Evolutionary conservation across 2,113 vertebrate species (phyloP).

Genomic region (Nestor notabilis): DNA sequence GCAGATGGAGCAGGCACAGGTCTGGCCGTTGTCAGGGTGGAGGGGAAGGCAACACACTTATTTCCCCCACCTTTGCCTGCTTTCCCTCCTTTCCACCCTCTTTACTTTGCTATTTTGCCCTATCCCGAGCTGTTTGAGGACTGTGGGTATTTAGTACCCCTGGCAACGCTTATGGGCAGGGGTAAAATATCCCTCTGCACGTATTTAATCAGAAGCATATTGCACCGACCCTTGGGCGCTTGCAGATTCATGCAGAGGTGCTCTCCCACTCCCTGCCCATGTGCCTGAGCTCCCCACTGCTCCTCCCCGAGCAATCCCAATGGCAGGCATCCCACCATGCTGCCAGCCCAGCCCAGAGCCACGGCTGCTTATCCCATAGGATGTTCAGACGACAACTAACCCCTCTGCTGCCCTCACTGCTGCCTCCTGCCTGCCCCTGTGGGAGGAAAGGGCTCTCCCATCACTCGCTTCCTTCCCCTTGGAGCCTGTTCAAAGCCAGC

Average conservation of each 20-base stretch:
- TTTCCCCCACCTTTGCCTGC: not conserved
- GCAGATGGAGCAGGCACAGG: not conserved
- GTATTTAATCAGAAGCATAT: rapidly evolving
- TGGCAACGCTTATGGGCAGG: not conserved
- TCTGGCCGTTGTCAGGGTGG: not conserved
- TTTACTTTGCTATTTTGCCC: not conserved
- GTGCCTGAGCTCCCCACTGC: not conserved
- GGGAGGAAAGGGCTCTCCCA: not conserved
- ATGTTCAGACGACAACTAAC: not conserved
- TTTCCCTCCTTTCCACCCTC: not conserved
- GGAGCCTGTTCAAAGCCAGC: not conserved
- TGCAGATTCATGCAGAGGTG: rapidly evolving
- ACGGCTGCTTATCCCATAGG: not conserved
- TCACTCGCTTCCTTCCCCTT: constrained; percentile 19
- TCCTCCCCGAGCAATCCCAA: not conserved
- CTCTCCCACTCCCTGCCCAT: rapidly evolving
- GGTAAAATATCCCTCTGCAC: not conserved
- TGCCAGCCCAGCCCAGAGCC: not conserved
- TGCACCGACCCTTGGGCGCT: rapidly evolving
- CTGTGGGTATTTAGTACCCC: not conserved
- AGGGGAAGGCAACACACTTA: rapidly evolving
- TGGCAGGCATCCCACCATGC: rapidly evolving
- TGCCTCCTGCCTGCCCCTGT: not conserved
- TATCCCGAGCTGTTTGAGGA: not conserved
- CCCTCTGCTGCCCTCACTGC: not conserved